Conservation (phyloP, 2,113 vertebrate species). For the Aix galericulata region DNA sequence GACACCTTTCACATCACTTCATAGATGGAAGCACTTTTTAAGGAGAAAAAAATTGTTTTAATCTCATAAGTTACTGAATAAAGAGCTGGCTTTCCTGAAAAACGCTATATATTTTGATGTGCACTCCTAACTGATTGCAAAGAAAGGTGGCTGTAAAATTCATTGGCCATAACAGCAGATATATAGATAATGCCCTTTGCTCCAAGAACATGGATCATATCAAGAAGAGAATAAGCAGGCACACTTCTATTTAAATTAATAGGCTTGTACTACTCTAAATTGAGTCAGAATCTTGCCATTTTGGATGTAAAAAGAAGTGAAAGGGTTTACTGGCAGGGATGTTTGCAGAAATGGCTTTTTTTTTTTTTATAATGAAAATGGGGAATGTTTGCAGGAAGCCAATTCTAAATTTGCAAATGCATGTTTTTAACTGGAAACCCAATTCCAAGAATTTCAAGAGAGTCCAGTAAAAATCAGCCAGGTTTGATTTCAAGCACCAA, state of each 20-base stretch:
- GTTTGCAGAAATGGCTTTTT: not conserved
- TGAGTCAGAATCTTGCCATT: not conserved
- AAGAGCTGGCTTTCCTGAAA: slow-evolving; percentile 46
- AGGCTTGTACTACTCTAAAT: not conserved
- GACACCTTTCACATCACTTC: not conserved
- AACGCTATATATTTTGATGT: slow-evolving; percentile 44
- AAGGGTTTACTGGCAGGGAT: slow-evolving; percentile 44
- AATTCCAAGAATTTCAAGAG: slow-evolving; percentile 50
- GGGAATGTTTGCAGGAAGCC: slow-evolving; percentile 14
- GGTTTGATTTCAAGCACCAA: not conserved
- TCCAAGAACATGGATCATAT: slow-evolving; percentile 23
- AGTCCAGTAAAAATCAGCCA: slow-evolving; percentile 13
- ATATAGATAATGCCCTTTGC: slow-evolving; percentile 45
- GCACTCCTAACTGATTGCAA: slow-evolving; percentile 1
- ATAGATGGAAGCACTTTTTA: slow-evolving; percentile 42
- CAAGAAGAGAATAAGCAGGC: slow-evolving; percentile 28
- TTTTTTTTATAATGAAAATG: not conserved
- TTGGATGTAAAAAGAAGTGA: not conserved
- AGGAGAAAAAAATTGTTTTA: slow-evolving; percentile 48
- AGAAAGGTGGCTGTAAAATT: slow-evolving; percentile 44
- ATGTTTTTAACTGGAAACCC: slow-evolving; percentile 28
- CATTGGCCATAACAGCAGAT: slow-evolving; percentile 23
- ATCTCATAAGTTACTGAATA: not conserved
- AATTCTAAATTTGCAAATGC: slow-evolving; percentile 36
- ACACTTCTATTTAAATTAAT: slow-evolving; percentile 15